phyloP scores from a whole-genome alignment of 2,797 vertebrate genomes.

The Pseudochaenichthys georgianus region DNA sequence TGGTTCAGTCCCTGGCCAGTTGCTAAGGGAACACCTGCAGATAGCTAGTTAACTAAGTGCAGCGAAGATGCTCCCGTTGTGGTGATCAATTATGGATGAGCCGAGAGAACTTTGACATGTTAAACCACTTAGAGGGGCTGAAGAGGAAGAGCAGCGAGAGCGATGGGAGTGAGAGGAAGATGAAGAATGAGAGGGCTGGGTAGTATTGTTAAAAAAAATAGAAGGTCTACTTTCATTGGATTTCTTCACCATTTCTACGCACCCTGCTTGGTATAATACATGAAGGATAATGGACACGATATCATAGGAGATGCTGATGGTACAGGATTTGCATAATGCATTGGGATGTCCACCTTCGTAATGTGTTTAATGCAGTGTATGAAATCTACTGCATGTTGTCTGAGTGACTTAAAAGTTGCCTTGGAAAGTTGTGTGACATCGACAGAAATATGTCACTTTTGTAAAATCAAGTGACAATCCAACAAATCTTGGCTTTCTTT shows the following conservation, averaged over 20 bases:
- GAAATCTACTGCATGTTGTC: conserved; percentile 3
- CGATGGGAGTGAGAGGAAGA: conserved; percentile 61
- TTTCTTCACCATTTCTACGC: conserved; percentile 9
- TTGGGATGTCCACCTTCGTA: conserved; percentile 31
- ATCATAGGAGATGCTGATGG: conserved; percentile 33
- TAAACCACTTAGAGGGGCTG: conserved; percentile 86
- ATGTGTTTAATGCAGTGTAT: conserved; percentile 11
- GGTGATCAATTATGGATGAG: conserved; percentile 87
- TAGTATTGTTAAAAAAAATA: conserved; percentile 57
- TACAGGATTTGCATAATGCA: conserved; percentile 51
- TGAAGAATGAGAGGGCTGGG: conserved; percentile 31
- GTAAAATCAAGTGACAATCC: neutral
- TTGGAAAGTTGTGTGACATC: neutral
- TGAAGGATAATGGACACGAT: conserved; percentile 43
- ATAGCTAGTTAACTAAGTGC: conserved; percentile 86
- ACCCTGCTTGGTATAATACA: conserved; percentile 29
- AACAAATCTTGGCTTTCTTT: neutral
- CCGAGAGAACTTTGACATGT: conserved; percentile 86
- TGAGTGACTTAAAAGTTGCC: conserved; percentile 7
- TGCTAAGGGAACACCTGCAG: conserved; percentile 84
- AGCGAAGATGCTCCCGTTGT: conserved; percentile 79
- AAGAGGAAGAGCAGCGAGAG: conserved; percentile 67
- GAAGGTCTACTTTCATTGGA: conserved; percentile 34
- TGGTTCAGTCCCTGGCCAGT: conserved; percentile 75
- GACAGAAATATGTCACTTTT: neutral